Conservation (phyloP, 2,797 vertebrate species). For the Danio jaintianensis region DNA sequence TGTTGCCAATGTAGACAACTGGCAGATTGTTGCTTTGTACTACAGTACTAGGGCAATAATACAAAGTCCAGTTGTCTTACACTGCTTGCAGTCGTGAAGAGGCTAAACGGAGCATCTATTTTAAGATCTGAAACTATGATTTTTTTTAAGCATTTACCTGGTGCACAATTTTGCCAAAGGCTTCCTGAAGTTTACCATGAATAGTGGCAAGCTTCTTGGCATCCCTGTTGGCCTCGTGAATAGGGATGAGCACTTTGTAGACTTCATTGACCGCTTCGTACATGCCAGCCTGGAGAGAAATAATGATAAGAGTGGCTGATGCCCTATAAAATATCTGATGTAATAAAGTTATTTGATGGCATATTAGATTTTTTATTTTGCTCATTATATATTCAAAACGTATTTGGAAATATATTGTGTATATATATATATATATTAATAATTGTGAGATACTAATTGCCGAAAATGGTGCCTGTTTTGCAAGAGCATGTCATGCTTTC, state of each 20-base stretch:
- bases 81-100: not conserved
- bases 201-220: constrained; percentile 97
- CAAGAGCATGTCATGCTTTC: no score
- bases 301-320: constrained; percentile 29
- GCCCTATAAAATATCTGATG: not conserved
- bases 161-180: constrained; percentile 98
- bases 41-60: not conserved
- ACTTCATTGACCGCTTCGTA: constrained; percentile 99
- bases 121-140: not conserved
- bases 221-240: constrained; percentile 97
- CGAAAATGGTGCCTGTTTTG: no score
- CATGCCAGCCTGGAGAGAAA: constrained; percentile 92
- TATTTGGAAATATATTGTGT: no score
- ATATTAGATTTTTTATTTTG: not conserved
- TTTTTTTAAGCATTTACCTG: constrained; percentile 85
- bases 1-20: constrained; percentile 14
- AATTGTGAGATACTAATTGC: no score
- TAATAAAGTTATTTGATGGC: not conserved
- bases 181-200: constrained; percentile 99
- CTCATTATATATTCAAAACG: not conserved
- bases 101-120: not conserved
- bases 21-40: constrained; percentile 6
- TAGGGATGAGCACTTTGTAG: constrained; percentile 98
- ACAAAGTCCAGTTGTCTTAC: constrained; percentile 52
- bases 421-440: no score